These are phyloP conservation scores for Lepidochrysops patricia DNA, from an alignment of 2,888 invertebrate genomes.

Conservation along the genomic window DNA sequence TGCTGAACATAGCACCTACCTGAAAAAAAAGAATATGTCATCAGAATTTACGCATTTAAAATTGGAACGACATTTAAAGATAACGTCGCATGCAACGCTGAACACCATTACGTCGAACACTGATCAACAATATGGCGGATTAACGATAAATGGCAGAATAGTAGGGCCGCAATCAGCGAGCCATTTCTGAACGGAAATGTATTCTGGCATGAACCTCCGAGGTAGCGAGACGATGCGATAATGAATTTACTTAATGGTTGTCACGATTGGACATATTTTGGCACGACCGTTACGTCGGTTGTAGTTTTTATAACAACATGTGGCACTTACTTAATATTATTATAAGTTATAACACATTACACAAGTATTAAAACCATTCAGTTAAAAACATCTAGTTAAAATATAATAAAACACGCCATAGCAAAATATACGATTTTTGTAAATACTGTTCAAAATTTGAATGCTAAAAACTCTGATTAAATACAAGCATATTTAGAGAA, in stretches of 20 bases:
- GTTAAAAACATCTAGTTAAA: too few species aligned
- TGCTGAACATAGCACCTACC: neutral
- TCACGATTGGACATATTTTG: conserved; percentile 3
- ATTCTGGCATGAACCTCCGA: conserved; percentile 26
- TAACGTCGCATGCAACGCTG: conserved; percentile 21
- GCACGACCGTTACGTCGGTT: neutral
- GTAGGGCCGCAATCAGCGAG: conserved; percentile 19
- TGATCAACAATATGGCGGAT: conserved; percentile 24
- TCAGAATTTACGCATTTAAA: conserved; percentile 7
- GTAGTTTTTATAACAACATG: neutral
- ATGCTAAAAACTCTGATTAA: neutral
- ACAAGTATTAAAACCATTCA: too few species aligned
- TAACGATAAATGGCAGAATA: conserved; percentile 22
- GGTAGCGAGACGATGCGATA: conserved; percentile 26
- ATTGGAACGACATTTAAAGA: conserved; percentile 15
- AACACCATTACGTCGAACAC: conserved; percentile 17
- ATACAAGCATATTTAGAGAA: conserved; percentile 2
- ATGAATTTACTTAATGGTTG: conserved; percentile 27
- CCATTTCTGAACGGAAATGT: conserved; percentile 27
- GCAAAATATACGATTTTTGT: neutral
- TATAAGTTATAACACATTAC: too few species aligned
- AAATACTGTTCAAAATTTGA: neutral
- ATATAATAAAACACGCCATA: too few species aligned
- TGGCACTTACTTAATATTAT: too few species aligned
- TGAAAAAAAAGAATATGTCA: conserved; percentile 6